These are phyloP conservation scores for Ectropis grisescens DNA, from an alignment of 1,140 invertebrate species.

Conservation along the genomic window DNA sequence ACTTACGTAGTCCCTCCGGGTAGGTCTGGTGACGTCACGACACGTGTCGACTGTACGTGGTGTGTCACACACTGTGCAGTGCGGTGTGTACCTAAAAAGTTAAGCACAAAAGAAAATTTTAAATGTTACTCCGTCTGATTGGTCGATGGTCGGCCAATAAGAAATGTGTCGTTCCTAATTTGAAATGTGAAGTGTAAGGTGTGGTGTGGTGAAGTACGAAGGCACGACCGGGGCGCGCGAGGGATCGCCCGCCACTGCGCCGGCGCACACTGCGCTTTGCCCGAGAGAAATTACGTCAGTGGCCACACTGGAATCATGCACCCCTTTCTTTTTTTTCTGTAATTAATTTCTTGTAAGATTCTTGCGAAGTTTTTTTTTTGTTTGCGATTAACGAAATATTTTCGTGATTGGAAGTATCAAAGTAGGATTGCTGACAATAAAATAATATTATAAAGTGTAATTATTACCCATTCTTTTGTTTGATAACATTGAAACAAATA, in stretches of 20 bases:
- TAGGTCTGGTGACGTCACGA: conserved; percentile 29
- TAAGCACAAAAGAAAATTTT: conserved; percentile 2
- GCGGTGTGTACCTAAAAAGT: conserved; percentile 2
- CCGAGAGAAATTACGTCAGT: conserved; percentile 50
- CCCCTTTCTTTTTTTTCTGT: conserved; percentile 61
- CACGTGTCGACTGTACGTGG: conserved; percentile 22
- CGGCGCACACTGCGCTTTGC: conserved; percentile 23
- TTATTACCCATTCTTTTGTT: too few relatives aligned
- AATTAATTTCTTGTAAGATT: conserved; percentile 62
- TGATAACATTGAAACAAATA: too few relatives aligned
- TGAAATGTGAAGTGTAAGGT: conserved; percentile 11
- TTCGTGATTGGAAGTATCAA: too few relatives aligned
- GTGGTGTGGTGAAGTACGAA: conserved; percentile 7
- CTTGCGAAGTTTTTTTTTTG: conserved; percentile 12
- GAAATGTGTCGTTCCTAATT: neutral
- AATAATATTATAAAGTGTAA: too few relatives aligned
- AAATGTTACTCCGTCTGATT: too few relatives aligned
- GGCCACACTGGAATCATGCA: conserved; percentile 34
- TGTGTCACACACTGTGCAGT: conserved; percentile 12
- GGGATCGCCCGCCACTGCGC: conserved; percentile 43
- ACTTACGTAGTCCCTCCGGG: conserved; percentile 37
- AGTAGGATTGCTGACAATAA: too few relatives aligned
- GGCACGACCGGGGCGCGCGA: conserved; percentile 42
- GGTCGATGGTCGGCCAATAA: neutral
- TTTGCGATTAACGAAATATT: too few relatives aligned